Evolutionary conservation across 1,140 invertebrate species (phyloP).

Genomic region (Heliconius melpomene): DNA sequence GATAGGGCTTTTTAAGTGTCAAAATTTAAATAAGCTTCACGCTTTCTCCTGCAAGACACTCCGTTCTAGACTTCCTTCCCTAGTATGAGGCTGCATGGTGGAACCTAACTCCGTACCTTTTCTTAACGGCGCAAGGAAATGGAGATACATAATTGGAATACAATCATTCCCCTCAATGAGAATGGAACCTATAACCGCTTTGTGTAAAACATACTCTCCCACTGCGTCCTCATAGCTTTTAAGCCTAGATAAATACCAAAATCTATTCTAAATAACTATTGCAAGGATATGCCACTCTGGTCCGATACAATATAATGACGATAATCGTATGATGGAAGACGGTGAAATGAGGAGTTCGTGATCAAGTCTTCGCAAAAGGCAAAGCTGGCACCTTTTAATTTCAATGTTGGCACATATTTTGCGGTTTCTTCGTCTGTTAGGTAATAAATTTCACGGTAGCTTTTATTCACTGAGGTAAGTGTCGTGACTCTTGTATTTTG

Average conservation of each 20-base stretch:
- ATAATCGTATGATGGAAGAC: slow-evolving; percentile 11
- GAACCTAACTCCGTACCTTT: too few relatives aligned
- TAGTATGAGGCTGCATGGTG: too few relatives aligned
- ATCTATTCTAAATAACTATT: not conserved
- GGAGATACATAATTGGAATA: not conserved
- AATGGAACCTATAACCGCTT: not conserved
- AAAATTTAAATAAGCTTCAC: too few relatives aligned
- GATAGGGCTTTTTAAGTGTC: too few relatives aligned
- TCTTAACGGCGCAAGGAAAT: not conserved
- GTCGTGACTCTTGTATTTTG: slow-evolving; percentile 5
- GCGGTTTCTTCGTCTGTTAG: slow-evolving; percentile 19
- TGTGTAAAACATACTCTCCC: too few relatives aligned
- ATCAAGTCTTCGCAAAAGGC: slow-evolving; percentile 25
- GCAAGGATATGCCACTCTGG: not conserved
- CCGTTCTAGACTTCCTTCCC: too few relatives aligned
- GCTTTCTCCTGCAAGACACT: too few relatives aligned
- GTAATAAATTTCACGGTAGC: slow-evolving; percentile 4
- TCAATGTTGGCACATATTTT: slow-evolving; percentile 29
- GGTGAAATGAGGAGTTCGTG: slow-evolving; percentile 26
- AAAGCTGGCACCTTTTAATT: slow-evolving; percentile 34
- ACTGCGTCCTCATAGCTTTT: not conserved
- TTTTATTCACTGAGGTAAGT: not conserved
- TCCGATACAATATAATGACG: not conserved
- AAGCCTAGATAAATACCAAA: not conserved
- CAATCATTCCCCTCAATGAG: not conserved